A percentile compares a stretch with the other conserved stretches of the same genome.
These are phyloP conservation scores for Trichogramma dendrolimi DNA, from an alignment of 2,888 invertebrate genomes.

Conservation along the genomic window DNA sequence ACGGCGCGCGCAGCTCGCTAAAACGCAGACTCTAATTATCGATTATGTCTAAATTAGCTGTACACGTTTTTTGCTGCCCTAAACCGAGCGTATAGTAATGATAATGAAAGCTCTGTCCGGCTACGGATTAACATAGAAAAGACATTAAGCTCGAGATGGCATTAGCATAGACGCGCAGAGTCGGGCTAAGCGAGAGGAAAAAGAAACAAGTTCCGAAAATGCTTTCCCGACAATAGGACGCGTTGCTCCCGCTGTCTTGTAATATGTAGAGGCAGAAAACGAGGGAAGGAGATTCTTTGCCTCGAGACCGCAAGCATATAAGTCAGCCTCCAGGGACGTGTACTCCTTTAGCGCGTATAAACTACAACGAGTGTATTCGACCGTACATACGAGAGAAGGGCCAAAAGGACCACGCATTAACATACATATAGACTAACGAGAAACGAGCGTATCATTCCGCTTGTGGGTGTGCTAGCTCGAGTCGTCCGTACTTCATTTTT, in stretches of 20 bases:
- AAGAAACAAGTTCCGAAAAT: neutral
- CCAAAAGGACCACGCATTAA: constrained; percentile 34
- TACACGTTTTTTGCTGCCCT: too few species aligned
- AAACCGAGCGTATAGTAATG: too few species aligned
- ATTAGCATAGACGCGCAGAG: constrained; percentile 19
- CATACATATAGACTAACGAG: constrained; percentile 44
- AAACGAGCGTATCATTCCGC: constrained; percentile 31
- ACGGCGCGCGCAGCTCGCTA: too few species aligned
- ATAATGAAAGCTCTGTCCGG: too few species aligned
- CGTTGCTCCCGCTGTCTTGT: constrained; percentile 8
- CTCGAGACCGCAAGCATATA: neutral
- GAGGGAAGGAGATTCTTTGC: too few species aligned
- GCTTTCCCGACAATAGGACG: constrained; percentile 11
- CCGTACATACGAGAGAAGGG: constrained; percentile 32
- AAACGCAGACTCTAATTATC: too few species aligned
- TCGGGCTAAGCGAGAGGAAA: neutral
- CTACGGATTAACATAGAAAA: constrained; percentile 17
- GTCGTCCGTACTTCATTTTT: constrained; percentile 20
- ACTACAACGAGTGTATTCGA: constrained; percentile 32
- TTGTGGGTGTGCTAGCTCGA: constrained; percentile 1
- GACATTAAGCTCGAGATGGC: constrained; percentile 14
- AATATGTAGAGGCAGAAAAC: too few species aligned
- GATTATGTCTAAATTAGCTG: too few species aligned
- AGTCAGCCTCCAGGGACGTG: constrained; percentile 5
- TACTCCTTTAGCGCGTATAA: too few species aligned